Conservation (phyloP, 2,888 invertebrate genomes). For the Epirrhoe alternata region DNA sequence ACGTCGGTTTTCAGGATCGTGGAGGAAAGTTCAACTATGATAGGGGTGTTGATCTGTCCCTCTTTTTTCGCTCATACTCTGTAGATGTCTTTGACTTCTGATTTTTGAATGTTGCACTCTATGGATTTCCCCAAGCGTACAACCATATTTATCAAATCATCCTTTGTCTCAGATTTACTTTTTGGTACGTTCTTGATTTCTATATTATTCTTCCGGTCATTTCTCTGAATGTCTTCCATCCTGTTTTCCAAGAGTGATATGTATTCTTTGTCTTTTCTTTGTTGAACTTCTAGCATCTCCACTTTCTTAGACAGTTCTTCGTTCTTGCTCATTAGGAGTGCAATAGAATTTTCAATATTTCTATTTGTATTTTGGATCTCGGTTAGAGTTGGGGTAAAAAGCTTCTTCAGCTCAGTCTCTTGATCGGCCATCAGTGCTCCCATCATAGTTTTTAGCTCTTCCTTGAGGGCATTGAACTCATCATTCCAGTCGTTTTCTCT, state of each 20-base stretch:
- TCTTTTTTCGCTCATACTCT: constrained; percentile 13
- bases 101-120: not conserved
- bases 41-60: constrained; percentile 3
- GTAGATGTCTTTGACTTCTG: constrained; percentile 6
- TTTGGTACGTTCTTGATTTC: constrained; percentile 11
- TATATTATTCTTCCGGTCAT: not conserved
- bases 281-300: too few species aligned
- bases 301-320: too few species aligned
- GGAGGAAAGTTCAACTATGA: constrained; percentile 5
- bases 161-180: too few species aligned
- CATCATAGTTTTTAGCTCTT: too few species aligned
- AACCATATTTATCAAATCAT: constrained; percentile 7
- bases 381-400: too few species aligned
- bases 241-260: constrained; percentile 2
- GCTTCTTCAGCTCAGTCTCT: too few species aligned
- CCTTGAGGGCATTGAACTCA: too few species aligned
- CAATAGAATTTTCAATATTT: too few species aligned
- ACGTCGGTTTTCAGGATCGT: constrained; percentile 9
- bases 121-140: not conserved
- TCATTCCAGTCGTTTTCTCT: too few species aligned
- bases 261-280: constrained; percentile 1
- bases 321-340: too few species aligned
- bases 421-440: too few species aligned
- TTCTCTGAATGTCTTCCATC: constrained; percentile 7
- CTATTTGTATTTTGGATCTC: too few species aligned